Percentiles rank a stretch among this genome's conserved stretches.
phyloP scores from a whole-genome alignment of 1,140 invertebrate species.

The Mylabris phalerata region DNA sequence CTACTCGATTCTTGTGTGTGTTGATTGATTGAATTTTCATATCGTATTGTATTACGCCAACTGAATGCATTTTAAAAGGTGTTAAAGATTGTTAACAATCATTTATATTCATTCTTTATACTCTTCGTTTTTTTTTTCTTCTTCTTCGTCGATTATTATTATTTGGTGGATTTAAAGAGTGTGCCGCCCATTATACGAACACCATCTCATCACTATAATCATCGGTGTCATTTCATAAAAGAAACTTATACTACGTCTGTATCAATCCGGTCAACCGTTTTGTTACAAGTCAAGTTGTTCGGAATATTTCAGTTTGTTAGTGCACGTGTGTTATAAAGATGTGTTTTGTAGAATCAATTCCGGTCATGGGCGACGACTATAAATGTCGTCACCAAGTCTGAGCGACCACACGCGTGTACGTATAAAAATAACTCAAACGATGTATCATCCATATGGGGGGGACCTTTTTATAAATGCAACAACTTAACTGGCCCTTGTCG shows the following conservation, averaged over 20 bases:
- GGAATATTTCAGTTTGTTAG: too few species aligned
- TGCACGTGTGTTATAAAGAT: constrained; percentile 12
- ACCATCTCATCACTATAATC: too few species aligned
- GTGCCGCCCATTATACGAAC: too few species aligned
- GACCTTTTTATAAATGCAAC: constrained; percentile 6
- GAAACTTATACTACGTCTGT: too few species aligned
- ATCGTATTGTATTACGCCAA: constrained; percentile 5
- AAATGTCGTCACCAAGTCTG: constrained; percentile 16
- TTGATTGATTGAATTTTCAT: constrained; percentile 15
- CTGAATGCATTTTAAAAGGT: constrained; percentile 8
- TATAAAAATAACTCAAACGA: constrained; percentile 14
- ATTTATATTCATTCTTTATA: constrained; percentile 1
- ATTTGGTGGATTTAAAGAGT: too few species aligned
- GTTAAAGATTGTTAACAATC: constrained; percentile 14
- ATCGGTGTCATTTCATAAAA: too few species aligned
- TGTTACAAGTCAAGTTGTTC: too few species aligned
- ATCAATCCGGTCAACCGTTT: too few species aligned
- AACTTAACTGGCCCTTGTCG: constrained; percentile 21
- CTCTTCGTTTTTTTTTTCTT: too few species aligned
- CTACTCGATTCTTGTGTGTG: background rate
- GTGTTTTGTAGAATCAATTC: constrained; percentile 9
- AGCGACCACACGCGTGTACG: constrained; percentile 15
- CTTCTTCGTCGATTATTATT: too few species aligned
- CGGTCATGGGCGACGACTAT: constrained; percentile 13
- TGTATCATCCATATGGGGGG: constrained; percentile 4